Percentiles rank a stretch among this genome's conserved stretches.
Conservation (phyloP, 2,888 invertebrate genomes). For the Sinodicranocentrus sp. region DNA sequence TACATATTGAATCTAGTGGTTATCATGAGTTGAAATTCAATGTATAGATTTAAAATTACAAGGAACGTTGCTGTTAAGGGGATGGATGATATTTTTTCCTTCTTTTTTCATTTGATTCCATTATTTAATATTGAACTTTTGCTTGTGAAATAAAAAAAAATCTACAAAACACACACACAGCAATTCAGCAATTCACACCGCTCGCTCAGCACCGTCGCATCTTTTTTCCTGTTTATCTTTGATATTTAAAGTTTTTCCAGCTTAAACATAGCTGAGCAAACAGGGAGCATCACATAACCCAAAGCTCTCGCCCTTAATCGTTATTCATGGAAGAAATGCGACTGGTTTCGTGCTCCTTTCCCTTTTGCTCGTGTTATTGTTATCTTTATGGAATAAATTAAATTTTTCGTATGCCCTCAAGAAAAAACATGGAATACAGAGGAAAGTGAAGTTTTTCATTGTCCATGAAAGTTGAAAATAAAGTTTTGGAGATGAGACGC, state of each 20-base stretch:
- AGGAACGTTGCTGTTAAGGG: too few species aligned
- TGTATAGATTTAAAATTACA: too few species aligned
- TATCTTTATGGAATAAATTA: slow-evolving; percentile 77
- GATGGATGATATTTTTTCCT: too few species aligned
- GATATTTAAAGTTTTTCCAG: slow-evolving; percentile 17
- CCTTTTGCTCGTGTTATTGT: slow-evolving; percentile 67
- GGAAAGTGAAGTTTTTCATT: slow-evolving; percentile 39
- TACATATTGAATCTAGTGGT: too few species aligned
- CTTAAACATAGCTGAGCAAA: background rate
- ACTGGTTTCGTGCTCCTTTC: slow-evolving; percentile 22
- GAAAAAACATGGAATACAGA: slow-evolving; percentile 68
- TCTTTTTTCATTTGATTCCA: too few species aligned
- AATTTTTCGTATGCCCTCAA: slow-evolving; percentile 76
- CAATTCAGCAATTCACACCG: too few species aligned
- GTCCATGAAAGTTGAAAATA: slow-evolving; percentile 56
- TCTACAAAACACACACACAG: too few species aligned
- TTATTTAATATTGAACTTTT: too few species aligned
- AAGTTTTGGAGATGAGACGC: slow-evolving; percentile 44
- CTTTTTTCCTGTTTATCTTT: slow-evolving; percentile 44
- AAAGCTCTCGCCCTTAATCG: slow-evolving; percentile 26
- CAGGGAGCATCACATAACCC: background rate
- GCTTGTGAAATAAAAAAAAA: too few species aligned
- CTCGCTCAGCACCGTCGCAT: background rate
- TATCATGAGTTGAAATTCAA: too few species aligned
- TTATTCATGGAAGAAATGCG: slow-evolving; percentile 26